A percentile compares a stretch with the other conserved stretches of the same genome.
Conservation (phyloP, 2,797 vertebrate species). For the Dipus sagitta region DNA sequence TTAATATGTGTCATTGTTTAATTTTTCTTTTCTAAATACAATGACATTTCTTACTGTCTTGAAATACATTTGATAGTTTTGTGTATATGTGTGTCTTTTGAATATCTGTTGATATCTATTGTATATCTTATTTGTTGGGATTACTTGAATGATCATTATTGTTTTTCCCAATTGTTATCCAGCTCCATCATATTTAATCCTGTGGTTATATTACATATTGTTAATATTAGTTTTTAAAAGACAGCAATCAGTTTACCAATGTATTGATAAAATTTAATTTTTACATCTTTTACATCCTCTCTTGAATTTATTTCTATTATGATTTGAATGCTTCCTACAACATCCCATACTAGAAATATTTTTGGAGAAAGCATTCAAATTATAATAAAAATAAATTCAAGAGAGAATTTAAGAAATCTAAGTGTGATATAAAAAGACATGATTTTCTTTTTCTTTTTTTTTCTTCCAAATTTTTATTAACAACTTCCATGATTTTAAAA, state of each 20-base stretch:
- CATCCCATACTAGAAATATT: too few relatives aligned
- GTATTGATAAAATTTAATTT: neutral
- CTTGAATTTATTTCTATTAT: neutral
- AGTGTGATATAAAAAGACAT: too few relatives aligned
- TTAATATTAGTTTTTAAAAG: conserved; percentile 34
- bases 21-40: conserved; percentile 21
- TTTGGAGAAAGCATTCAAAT: too few relatives aligned
- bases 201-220: neutral
- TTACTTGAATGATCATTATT: conserved; percentile 4
- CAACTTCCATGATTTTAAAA: too few relatives aligned
- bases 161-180: neutral
- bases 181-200: neutral
- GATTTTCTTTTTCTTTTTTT: too few relatives aligned
- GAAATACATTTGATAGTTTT: neutral
- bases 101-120: neutral
- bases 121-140: neutral
- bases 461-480: too few relatives aligned
- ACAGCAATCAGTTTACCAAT: neutral
- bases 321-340: neutral
- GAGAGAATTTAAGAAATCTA: too few relatives aligned
- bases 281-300: neutral
- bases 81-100: neutral
- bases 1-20: conserved; percentile 6
- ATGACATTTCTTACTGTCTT: neutral
- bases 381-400: too few relatives aligned